These are phyloP conservation scores for Drosophila yooni DNA, from an alignment of 2,888 invertebrate genomes.

Conservation along the genomic window DNA sequence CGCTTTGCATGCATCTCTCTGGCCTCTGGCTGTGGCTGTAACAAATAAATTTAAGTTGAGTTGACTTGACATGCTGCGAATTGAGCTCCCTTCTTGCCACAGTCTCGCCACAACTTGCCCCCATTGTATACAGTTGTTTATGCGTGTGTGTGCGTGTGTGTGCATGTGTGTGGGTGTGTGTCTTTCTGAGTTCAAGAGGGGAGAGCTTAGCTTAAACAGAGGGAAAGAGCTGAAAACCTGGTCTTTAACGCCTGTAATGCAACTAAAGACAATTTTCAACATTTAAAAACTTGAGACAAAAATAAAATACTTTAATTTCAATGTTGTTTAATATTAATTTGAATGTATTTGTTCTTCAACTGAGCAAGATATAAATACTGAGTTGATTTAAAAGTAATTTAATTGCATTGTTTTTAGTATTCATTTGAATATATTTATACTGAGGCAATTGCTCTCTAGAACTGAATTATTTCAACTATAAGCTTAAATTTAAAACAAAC, in stretches of 20 bases:
- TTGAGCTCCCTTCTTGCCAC: conserved; percentile 51
- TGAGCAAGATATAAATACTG: not conserved
- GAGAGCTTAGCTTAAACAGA: not conserved
- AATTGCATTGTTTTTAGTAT: too few relatives aligned
- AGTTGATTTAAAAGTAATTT: not conserved
- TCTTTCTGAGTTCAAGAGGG: conserved; percentile 4
- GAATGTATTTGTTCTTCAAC: not conserved
- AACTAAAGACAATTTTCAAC: not conserved
- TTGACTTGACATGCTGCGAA: conserved; percentile 68
- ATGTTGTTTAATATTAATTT: not conserved
- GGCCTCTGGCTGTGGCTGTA: conserved; percentile 32
- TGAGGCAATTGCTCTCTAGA: too few relatives aligned
- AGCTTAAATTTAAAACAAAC: too few relatives aligned
- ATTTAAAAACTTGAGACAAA: not conserved
- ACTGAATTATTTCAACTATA: too few relatives aligned
- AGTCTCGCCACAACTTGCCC: conserved; percentile 2
- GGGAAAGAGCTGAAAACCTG: not conserved
- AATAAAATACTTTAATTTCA: not conserved
- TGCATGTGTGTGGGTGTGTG: conserved; percentile 8
- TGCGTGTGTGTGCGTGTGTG: conserved; percentile 2
- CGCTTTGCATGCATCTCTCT: conserved; percentile 5
- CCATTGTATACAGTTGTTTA: conserved; percentile 11
- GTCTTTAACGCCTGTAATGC: not conserved
- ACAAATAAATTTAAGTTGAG: conserved; percentile 64
- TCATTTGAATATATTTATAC: too few relatives aligned